Base-by-base conservation (phyloP, 2,888 invertebrate species). In the Drosophila limbata region DNA sequence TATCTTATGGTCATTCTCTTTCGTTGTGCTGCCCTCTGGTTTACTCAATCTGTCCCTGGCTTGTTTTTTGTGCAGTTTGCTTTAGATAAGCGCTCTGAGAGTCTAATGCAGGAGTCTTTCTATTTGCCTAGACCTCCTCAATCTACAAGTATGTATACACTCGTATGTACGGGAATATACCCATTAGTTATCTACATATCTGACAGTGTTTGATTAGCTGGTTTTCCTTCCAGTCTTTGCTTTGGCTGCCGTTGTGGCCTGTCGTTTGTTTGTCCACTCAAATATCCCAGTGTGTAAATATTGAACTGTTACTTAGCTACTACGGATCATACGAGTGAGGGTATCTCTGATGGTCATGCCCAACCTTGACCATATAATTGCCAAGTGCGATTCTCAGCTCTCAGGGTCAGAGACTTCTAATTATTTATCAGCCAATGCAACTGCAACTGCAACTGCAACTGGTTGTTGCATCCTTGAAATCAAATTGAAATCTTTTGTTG, bases 361-460 rank as follows among this genome's bases (percentile, higher is more conserved):
- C 69, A 84, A 78, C 84, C 84, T 88, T 88, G 84, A 81, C 79
- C 84, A 86, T 71, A 77, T 80, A 85, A 85, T 88, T 88, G 81
- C 75, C 53, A 67, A 63, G 56, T 62, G 55, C 51, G 60, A 57
- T 50, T 57, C 67, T 52, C 37, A 50, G 31, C 33, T 25, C 59
- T 69, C 84, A 88, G 84, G 84, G 84, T 80, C 84, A 78, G 37
- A 50, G 45, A 67, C 59, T 65, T 67, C 67, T 75, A 76, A 78
- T 78, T 74, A 69, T 68, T 56, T 35, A 60, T 44, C 28, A 61
- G 35, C 48, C 62, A 64, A 19, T 64, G 66, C 73, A 64, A 53
- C 64, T 35, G 48, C 62, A 37, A 53, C 64, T 35, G 50, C 62
- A 37, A 60, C 19, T 40, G 47, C 62, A 48, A 66, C 60, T 42